Conservation (phyloP, 2,797 vertebrate genomes). For the Florisuga fusca region DNA sequence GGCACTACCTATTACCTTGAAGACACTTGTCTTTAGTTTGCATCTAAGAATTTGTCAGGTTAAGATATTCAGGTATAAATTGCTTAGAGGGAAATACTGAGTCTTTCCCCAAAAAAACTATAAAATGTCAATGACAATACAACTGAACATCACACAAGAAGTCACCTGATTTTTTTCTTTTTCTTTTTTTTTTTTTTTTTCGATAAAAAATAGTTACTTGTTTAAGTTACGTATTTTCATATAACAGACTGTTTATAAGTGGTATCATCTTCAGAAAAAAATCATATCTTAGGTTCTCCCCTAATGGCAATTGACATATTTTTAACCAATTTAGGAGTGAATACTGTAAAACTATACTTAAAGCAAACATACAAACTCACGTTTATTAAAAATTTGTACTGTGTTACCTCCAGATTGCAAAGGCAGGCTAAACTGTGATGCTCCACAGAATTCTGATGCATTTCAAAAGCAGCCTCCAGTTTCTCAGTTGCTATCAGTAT, state of each 20-base stretch:
- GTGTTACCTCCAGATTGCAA: constrained; percentile 62
- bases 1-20: not conserved
- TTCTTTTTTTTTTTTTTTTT: no score
- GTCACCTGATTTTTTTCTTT: not conserved
- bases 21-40: not conserved
- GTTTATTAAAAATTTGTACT: constrained; percentile 2
- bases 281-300: not conserved
- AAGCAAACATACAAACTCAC: not conserved
- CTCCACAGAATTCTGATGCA: not conserved
- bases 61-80: not conserved
- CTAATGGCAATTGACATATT: not conserved
- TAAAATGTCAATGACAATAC: not conserved
- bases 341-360: not conserved
- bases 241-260: not conserved
- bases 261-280: not conserved
- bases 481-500: not conserved
- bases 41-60: not conserved
- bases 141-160: not conserved
- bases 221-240: not conserved
- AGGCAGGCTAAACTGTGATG: not conserved
- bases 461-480: constrained; percentile 5
- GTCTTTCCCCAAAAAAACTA: not conserved
- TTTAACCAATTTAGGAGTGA: not conserved
- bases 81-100: not conserved
- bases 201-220: not conserved